Evolutionary conservation across 2,113 vertebrate species (phyloP), one percentile per base, ranked within the genome.

Genomic region (Albula goreensis): DNA sequence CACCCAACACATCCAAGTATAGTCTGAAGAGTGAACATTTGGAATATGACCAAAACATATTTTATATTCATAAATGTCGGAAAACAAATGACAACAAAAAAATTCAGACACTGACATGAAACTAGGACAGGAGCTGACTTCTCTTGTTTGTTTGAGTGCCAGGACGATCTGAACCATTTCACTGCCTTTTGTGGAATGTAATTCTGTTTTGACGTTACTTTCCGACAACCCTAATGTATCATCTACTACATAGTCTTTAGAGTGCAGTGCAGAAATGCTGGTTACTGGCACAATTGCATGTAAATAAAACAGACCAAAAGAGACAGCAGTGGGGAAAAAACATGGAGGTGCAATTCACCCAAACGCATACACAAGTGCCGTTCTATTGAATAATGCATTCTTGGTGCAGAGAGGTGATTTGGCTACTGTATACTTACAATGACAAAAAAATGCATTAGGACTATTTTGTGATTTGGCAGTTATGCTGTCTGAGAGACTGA

Each of bases 401-500:
- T 88, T 88, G 85, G 85, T 87, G 86, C 70, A 85, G 88, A 91
- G 89, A 89, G 87, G 82, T 88, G 87, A 91, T 94, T 94, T 93
- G 92, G 90, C 92, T 93, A 91, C 91, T 79, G 88, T 88, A 87
- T 88, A 90, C 92, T 91, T 88, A 90, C 87, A 90, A 91, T 88
- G 88, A 90, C 90, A 90, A 90, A 85, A 82, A 93, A 90, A 91
- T 83, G 91, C 93, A 93, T 94, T 93, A 93, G 92, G 90, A 88
- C 90, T 90, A 86, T 92, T 93, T 92, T 88, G 86, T 86, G 88
- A 91, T 85, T 87, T 88, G 85, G 87, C 89, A 93, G 92, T 93
- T 93, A 93, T 83, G 52, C 22, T 52, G 15, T 41, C 63, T 82
- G 89, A 92, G 84, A 92, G 89, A 89, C 87, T 87, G 88, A 90